Percentiles rank a stretch among this genome's conserved stretches.
Evolutionary conservation across 2,797 vertebrate species (phyloP).

Genomic region (Setipinna tenuifilis): DNA sequence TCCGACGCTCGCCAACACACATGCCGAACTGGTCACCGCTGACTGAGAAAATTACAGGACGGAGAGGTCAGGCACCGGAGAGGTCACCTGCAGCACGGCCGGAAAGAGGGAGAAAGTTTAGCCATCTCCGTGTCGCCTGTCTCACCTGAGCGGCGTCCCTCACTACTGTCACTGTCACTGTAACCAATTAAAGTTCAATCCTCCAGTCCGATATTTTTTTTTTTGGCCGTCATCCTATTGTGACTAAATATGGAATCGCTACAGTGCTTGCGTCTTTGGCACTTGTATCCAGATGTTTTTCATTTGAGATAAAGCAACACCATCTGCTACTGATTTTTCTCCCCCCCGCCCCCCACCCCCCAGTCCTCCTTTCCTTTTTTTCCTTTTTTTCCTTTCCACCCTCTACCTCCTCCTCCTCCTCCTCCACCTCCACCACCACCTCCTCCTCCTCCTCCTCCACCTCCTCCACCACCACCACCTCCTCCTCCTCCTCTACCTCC

Average conservation of each 20-base stretch:
- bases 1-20: background rate
- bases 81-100: background rate
- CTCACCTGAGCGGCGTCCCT: too few relatives aligned
- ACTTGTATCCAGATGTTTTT: conserved; percentile 66
- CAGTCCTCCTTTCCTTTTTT: conserved; percentile 30
- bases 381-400: too few relatives aligned
- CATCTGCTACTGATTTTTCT: conserved; percentile 55
- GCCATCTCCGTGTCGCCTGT: too few relatives aligned
- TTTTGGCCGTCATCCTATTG: background rate
- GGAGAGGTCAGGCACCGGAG: background rate
- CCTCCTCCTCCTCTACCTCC: too few relatives aligned
- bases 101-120: background rate
- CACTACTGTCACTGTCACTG: background rate
- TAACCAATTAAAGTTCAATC: conserved; percentile 10
- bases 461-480: too few relatives aligned
- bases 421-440: too few relatives aligned
- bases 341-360: conserved; percentile 17
- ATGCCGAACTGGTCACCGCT: background rate
- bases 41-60: background rate
- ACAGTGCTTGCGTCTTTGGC: conserved; percentile 26
- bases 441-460: too few relatives aligned
- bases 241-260: conserved; percentile 14
- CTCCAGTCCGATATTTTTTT: background rate
- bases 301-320: conserved; percentile 52
- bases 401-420: too few relatives aligned